A percentile compares a stretch with the other conserved stretches of the same genome.
phyloP scores from a whole-genome alignment of 2,888 invertebrate species.

The Microctonus aethiopoides region DNA sequence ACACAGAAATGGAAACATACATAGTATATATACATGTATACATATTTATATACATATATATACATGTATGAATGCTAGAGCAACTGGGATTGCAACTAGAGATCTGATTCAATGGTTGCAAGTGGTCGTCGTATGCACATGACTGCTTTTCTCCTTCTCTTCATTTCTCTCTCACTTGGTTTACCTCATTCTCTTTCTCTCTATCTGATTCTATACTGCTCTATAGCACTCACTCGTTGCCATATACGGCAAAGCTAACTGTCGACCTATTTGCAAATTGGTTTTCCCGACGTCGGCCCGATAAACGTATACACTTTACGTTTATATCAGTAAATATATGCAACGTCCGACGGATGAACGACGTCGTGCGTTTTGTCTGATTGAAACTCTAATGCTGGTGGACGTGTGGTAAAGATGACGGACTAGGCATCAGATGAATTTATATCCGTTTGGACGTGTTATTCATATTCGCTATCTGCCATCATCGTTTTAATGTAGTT shows the following conservation, averaged over 20 bases:
- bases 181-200: slow-evolving; percentile 26
- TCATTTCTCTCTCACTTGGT: neutral
- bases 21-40: no score
- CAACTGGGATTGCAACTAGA: slow-evolving; percentile 37
- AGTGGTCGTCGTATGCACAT: slow-evolving; percentile 39
- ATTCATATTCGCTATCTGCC: neutral
- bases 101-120: slow-evolving; percentile 48
- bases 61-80: neutral
- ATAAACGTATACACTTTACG: slow-evolving; percentile 49
- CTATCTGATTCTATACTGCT: slow-evolving; percentile 33
- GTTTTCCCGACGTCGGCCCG: slow-evolving; percentile 52
- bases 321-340: neutral
- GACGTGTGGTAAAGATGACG: slow-evolving; percentile 32
- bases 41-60: neutral
- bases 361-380: slow-evolving; percentile 54
- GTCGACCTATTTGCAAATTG: slow-evolving; percentile 65
- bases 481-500: no score
- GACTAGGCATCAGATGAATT: slow-evolving; percentile 20
- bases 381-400: slow-evolving; percentile 53
- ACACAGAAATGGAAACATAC: slow-evolving; percentile 11
- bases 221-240: slow-evolving; percentile 23
- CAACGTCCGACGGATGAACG: slow-evolving; percentile 50
- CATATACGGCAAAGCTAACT: slow-evolving; percentile 31
- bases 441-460: neutral
- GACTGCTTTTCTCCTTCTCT: neutral